These are phyloP conservation scores for Daubentonia madagascariensis DNA, from an alignment of 2,113 vertebrate species.

Conservation along the genomic window DNA sequence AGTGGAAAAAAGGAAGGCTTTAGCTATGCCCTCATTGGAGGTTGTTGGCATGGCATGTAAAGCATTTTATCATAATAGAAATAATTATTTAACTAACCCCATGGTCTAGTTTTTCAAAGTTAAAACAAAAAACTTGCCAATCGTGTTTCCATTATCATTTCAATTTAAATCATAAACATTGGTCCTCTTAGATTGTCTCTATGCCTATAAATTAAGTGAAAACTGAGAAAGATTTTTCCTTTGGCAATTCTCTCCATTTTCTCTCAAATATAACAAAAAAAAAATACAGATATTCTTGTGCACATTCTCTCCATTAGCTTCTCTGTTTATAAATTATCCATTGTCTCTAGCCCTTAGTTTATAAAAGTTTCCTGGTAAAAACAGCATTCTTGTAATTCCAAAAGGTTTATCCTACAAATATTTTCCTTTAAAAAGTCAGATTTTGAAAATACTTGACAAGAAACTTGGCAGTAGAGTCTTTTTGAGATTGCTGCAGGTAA, in stretches of 20 bases:
- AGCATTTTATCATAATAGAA: not conserved
- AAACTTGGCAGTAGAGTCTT: not conserved
- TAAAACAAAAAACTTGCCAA: not conserved
- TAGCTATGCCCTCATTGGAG: not conserved
- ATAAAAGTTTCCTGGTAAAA: not conserved
- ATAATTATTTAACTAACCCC: not conserved
- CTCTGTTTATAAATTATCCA: not conserved
- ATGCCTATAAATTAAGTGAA: not conserved
- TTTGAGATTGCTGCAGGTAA: not conserved
- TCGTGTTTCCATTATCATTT: not conserved
- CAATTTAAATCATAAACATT: not conserved
- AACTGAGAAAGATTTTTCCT: not conserved
- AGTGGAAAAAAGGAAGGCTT: not conserved
- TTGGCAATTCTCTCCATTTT: not conserved
- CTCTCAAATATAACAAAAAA: not conserved
- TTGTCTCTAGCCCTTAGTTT: not conserved
- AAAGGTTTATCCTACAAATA: not conserved
- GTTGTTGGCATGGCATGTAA: not conserved
- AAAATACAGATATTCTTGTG: not conserved
- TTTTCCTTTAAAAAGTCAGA: not conserved
- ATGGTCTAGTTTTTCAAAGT: not conserved
- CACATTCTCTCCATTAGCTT: not conserved
- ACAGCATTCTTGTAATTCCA: not conserved
- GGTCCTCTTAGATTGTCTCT: not conserved
- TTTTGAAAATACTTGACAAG: constrained; percentile 21